Evolutionary conservation across 2,888 invertebrate genomes (phyloP).

Genomic region (Eubasilissa splendida): DNA sequence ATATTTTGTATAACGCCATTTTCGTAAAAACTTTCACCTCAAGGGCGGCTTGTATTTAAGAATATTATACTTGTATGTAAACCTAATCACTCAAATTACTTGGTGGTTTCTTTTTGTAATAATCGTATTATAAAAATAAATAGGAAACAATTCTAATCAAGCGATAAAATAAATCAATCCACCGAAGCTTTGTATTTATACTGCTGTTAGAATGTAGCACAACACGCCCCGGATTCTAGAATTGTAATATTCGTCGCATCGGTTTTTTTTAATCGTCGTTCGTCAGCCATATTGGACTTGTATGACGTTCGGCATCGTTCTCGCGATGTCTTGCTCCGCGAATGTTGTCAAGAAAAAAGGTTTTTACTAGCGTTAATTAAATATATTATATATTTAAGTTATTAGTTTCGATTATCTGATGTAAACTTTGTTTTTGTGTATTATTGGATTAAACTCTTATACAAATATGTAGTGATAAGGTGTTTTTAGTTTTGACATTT

Average conservation of each 20-base stretch:
- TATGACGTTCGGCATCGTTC: conserved; percentile 16
- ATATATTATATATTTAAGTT: background rate
- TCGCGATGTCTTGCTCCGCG: conserved; percentile 13
- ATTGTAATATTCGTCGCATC: background rate
- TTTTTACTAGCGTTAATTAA: background rate
- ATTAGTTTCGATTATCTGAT: background rate
- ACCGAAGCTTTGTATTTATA: too few species aligned
- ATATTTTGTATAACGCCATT: too few species aligned
- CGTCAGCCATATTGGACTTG: conserved; percentile 15
- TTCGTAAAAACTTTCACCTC: too few species aligned
- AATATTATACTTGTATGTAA: too few species aligned
- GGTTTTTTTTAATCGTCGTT: background rate
- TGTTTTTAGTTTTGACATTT: conserved; percentile 12
- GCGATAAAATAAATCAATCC: too few species aligned
- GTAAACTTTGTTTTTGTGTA: background rate
- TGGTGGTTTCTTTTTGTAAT: too few species aligned
- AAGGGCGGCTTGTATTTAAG: too few species aligned
- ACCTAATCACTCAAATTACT: too few species aligned
- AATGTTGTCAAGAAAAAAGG: conserved; percentile 15
- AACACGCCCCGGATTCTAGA: background rate
- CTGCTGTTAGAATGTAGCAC: background rate
- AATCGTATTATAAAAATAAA: too few species aligned
- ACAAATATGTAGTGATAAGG: background rate
- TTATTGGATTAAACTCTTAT: background rate
- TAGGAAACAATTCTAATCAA: too few species aligned